Evolutionary conservation across 2,113 vertebrate genomes (phyloP), one percentile per base, ranked within the genome.

Genomic region (Xenopus laevis): DNA sequence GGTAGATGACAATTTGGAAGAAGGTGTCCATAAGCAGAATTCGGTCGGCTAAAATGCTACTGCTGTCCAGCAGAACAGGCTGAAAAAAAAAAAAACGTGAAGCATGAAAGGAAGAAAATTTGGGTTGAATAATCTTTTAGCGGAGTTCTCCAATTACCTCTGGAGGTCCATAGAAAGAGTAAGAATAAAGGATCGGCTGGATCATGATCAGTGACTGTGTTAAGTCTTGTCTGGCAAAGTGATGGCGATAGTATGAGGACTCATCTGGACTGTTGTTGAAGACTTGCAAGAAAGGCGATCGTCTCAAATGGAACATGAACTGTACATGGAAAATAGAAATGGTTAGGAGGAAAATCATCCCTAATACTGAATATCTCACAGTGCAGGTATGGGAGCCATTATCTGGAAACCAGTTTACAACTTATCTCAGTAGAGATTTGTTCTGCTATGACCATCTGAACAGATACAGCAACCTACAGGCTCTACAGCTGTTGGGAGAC

Each of bases 241-340:
- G 94, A 84, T 99, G 97, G 27, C 96, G 89, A 78, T 99, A 99
- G 53, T 96, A 99, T 0, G 97, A 98, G 0, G 95, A 98, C 78
- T 98, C 97, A 23, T 98, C 97, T 0, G 97, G 97, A 63, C 97
- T 99, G 86, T 98, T 98, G 87, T 99, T 99, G 81, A 99, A 99
- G 65, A 99, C 96, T 81, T 99, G 96, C 74, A 99, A 94, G 90
- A 99, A 99, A 0, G 96, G 94, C 12, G 97, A 99, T 80, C 97
- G 88, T 68, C 97, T 89, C 84, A 99, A 87, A 80, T 99, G 97
- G 88, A 99, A 98, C 95, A 99, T 99, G 78, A 99, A 98, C 97
- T 99, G 79, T 16, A 79, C 1, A 72, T 23, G 15, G 30, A 46
- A 8, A 40, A 40, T 7, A 40, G 3, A 40, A 40, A 40, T 40